Percentiles rank a stretch among this genome's conserved stretches.
phyloP scores from a whole-genome alignment of 2,888 invertebrate species.

The Aleiodes alternator region DNA sequence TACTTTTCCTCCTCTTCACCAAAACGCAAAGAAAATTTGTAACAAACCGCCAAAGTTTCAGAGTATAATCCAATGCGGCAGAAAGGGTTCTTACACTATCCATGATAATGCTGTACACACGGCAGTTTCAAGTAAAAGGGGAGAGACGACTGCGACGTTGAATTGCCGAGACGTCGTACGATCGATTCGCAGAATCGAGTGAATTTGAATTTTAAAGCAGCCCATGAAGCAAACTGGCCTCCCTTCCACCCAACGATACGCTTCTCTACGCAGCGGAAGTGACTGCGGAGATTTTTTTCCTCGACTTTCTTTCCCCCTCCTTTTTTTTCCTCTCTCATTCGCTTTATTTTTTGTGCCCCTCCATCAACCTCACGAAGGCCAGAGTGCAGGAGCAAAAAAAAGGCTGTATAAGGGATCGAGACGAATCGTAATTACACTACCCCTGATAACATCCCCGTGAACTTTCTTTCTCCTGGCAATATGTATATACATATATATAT shows the following conservation, averaged over 20 bases:
- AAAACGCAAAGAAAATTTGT: background rate
- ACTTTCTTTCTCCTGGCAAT: slow-evolving; percentile 55
- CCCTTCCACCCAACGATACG: slow-evolving; percentile 18
- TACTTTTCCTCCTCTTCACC: slow-evolving; percentile 5
- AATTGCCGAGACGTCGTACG: slow-evolving; percentile 41
- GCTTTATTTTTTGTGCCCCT: slow-evolving; percentile 28
- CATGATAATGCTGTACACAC: too few relatives aligned
- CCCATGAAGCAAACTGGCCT: slow-evolving; percentile 20
- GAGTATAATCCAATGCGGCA: too few relatives aligned
- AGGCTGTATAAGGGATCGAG: slow-evolving; percentile 45
- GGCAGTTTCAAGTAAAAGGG: background rate
- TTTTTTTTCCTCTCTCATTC: background rate
- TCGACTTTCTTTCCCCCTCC: background rate
- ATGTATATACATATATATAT: slow-evolving; percentile 34
- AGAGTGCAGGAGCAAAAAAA: background rate
- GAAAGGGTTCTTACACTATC: too few relatives aligned
- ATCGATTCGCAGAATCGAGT: slow-evolving; percentile 47
- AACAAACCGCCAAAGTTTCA: slow-evolving; percentile 11
- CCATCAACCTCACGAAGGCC: slow-evolving; percentile 40
- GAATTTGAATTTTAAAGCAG: slow-evolving; percentile 51
- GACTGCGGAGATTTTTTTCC: slow-evolving; percentile 46
- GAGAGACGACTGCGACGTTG: slow-evolving; percentile 32
- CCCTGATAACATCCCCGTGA: slow-evolving; percentile 56
- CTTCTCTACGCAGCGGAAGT: slow-evolving; percentile 44
- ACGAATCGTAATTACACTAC: slow-evolving; percentile 57